These are phyloP conservation scores for Cliona cf. orientalis DNA, from an alignment of 37 sponge, comb jelly and placozoan species.

Conservation along the genomic window DNA sequence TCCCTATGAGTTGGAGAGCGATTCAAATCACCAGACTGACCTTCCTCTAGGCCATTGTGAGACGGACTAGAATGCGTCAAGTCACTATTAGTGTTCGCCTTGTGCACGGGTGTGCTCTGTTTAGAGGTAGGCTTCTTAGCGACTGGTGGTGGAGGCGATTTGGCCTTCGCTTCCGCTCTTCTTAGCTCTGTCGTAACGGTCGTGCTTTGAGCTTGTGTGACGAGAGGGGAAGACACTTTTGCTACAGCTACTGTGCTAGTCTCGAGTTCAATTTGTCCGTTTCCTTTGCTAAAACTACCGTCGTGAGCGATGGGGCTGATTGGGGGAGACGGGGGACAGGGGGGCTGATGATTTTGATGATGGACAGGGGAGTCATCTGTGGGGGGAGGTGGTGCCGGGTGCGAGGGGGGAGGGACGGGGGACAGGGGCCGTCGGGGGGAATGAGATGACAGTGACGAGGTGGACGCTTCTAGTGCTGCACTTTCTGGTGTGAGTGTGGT, in stretches of 20 bases:
- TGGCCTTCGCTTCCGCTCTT: not conserved
- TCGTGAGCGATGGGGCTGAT: no score
- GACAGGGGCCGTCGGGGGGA: no score
- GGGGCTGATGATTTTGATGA: not conserved
- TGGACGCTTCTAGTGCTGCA: not conserved
- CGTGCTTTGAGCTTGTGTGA: not conserved
- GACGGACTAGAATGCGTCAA: not conserved
- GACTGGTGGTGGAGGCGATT: constrained; percentile 15
- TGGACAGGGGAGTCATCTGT: not conserved
- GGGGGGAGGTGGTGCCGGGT: not conserved
- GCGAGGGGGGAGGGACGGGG: not conserved
- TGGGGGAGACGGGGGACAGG: not conserved
- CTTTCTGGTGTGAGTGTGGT: constrained; percentile 34
- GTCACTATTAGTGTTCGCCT: not conserved
- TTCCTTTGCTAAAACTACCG: no score
- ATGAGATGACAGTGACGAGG: not conserved
- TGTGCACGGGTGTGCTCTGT: not conserved
- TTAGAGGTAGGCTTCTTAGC: not conserved
- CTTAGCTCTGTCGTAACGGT: not conserved
- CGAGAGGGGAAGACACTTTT: not conserved
- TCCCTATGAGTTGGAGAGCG: not conserved
- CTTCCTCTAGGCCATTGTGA: not conserved
- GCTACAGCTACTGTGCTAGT: no score
- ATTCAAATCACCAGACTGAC: not conserved
- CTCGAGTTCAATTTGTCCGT: no score